Base-by-base conservation (phyloP, 2,113 vertebrate species). In the Ancistrus triradiatus region DNA sequence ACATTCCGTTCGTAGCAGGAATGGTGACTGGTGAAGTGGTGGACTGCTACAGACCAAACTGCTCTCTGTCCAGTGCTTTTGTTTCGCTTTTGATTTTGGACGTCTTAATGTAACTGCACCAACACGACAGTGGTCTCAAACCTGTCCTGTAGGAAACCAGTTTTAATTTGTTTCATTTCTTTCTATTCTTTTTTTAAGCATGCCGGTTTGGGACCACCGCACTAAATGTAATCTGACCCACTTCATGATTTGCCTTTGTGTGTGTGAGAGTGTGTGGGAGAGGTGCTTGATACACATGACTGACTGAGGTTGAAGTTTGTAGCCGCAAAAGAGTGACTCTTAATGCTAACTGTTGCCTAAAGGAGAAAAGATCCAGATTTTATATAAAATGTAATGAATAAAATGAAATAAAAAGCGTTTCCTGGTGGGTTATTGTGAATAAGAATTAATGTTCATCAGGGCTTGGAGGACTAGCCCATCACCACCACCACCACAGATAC, bases 341-440 rank as follows among this genome's bases (percentile, higher is more conserved):
- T 78, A 78, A 31, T 78, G 72, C 74, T 86, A 80, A 80, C 74
- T 83, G 81, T 85, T 84, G 81, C 84, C 83, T 85, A 81, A 79
- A 80, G 75, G 80, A 78, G 56, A 48, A 69, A 57, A 56, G 49
- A 68, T 68, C 68, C 66, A 73, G 73, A 76, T 75, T 52, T 84
- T 84, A 83, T 86, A 85, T 78, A 82, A 86, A 78, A 76, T 77
- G 77, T 78, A 83, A 81, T 84, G 78, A 65, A 80, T 71, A 75
- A 65, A 80, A 43, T 31, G 71, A 18, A 51, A 42, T 74, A 59
- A n/a, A 75, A 66, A 50, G n/a, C 9, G 3, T 37, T 2, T 37
- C 14, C 35, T 37, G 35, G 9, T 8, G 35, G 9, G 28, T 4
- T 33, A 8, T 43, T n/a, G n/a, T n/a, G n/a, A n/a, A n/a, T n/a